Evolutionary conservation across 1,140 invertebrate genomes (phyloP), one percentile per base, ranked within the genome.

Genomic region (Agraylea sexmaculata): DNA sequence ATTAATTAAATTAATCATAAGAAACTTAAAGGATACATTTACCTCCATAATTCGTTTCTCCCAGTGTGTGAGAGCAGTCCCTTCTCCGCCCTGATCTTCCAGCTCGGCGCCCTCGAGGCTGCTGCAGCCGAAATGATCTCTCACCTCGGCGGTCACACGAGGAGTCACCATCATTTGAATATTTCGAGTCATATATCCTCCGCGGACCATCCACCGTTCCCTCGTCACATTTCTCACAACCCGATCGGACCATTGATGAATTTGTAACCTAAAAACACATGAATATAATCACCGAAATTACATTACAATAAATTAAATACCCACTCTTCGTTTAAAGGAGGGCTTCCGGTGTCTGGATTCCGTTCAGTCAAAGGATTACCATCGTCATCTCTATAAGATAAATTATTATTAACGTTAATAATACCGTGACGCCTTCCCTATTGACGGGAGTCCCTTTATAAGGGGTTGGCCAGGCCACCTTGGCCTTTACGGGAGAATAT

Each of bases 1-100:
- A 13, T 37, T 6, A 2, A 35, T 45, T 42, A 29, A 10, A 13
- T 31, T 10, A 10, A 31, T 10, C 6, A 7, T 8, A 31, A 13
- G 5, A 6, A 31, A 31, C 30, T 10, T 10, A 31, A 31, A n/a
- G n/a, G n/a, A n/a, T n/a, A n/a, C n/a, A n/a, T 56, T 56, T 53
- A 91, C 88, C 70, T 98, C 94, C 63, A 98, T 95, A 6, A 97
- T 78, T 37, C 94, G 63, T 56, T 99, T 99, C 62, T 98, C 94
- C 93, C 94, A 99, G 59, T 99, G 95, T 1, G 94, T 98, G 7
- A 99, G 64, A 0, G 86, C 84, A 0, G 95, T 99, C 7, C 95
- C 95, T 52, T 97, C 87, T 43, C 87, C 89, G 0, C 93, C 93
- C 68, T 99, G 95, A 66, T 99, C 90, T 68, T 99, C 95, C 22